Evolutionary conservation across 2,113 vertebrate genomes (phyloP).

Genomic region (Psephotus haematonotus): DNA sequence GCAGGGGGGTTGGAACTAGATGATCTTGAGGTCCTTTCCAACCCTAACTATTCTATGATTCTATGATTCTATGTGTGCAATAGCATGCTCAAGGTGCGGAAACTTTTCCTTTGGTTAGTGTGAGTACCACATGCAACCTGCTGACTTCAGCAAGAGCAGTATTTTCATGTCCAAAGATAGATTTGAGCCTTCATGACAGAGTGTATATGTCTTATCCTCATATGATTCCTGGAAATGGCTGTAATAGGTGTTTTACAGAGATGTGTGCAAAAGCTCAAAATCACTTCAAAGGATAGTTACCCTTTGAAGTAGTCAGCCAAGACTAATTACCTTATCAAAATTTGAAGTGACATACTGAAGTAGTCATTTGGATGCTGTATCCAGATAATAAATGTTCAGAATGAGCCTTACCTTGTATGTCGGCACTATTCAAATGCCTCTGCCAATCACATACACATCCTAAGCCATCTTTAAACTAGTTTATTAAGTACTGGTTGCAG

Average conservation of each 20-base stretch:
- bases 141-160: not conserved
- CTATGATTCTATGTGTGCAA: not conserved
- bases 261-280: constrained; percentile 5
- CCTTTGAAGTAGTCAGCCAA: constrained; percentile 45
- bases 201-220: not conserved
- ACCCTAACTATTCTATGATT: too few species aligned
- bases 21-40: too few species aligned
- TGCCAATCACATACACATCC: not conserved
- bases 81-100: not conserved
- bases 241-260: constrained; percentile 10
- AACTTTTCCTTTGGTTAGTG: not conserved
- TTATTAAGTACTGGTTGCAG: not conserved
- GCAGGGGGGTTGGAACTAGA: too few species aligned
- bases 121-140: not conserved
- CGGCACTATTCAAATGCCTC: not conserved
- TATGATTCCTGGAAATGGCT: not conserved
- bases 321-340: constrained; percentile 17
- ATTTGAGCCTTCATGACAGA: not conserved
- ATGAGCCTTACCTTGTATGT: not conserved
- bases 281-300: constrained; percentile 24
- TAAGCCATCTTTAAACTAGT: not conserved
- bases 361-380: constrained; percentile 25
- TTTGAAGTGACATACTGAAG: not conserved
- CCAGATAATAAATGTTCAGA: not conserved
- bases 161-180: not conserved